Conservation (phyloP, 2,113 vertebrate genomes). For the Triplophysa siluroides region DNA sequence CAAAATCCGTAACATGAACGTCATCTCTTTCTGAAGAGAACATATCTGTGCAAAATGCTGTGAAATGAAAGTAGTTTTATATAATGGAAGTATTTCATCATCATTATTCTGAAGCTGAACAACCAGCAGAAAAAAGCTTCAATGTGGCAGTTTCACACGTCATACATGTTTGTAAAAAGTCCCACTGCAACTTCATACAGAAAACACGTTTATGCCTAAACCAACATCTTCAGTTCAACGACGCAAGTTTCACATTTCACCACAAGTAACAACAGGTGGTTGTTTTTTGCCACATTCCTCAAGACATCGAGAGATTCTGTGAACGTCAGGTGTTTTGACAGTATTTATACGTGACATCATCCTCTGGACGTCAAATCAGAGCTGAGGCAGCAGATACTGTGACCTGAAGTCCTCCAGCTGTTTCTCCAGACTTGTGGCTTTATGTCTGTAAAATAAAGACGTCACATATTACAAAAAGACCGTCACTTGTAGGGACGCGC, state of each 20-base stretch:
- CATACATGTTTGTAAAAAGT: slow-evolving; percentile 10
- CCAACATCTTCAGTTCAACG: not conserved
- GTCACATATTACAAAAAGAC: not conserved
- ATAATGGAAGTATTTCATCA: not conserved
- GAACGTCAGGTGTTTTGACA: no score
- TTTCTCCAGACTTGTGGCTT: slow-evolving; percentile 87
- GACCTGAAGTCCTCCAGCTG: slow-evolving; percentile 87
- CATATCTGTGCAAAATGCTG: slow-evolving; percentile 24
- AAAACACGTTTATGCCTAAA: slow-evolving; percentile 3
- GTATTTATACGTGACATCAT: no score
- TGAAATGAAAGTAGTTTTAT: not conserved
- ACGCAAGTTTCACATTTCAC: not conserved
- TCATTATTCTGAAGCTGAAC: not conserved
- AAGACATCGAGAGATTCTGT: not conserved
- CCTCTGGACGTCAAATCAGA: slow-evolving; percentile 54
- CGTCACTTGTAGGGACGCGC: not conserved
- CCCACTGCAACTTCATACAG: not conserved
- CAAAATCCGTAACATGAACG: slow-evolving; percentile 45
- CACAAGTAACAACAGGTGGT: not conserved
- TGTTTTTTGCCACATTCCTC: not conserved
- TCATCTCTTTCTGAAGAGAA: slow-evolving; percentile 24
- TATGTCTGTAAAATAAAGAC: slow-evolving; percentile 80
- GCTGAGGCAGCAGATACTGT: slow-evolving; percentile 82
- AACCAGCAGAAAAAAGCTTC: not conserved
- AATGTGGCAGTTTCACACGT: not conserved